These are phyloP conservation scores for Paracanthobrama guichenoti DNA, from an alignment of 2,113 vertebrate species.

Conservation along the genomic window DNA sequence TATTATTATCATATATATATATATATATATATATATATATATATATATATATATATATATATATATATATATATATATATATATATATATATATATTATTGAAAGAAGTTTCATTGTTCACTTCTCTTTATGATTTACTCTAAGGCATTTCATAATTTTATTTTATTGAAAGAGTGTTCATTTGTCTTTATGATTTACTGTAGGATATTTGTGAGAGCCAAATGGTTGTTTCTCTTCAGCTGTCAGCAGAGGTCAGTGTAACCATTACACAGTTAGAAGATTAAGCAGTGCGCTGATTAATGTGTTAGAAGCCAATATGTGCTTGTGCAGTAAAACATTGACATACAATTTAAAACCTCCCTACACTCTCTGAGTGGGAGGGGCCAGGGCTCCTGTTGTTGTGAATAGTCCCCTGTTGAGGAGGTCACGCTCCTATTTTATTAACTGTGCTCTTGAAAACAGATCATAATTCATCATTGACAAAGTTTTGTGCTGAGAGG, in stretches of 20 bases:
- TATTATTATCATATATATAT: too few relatives aligned
- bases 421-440: conserved; percentile 43
- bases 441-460: conserved; percentile 44
- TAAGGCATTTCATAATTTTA: neutral
- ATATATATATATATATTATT: too few relatives aligned
- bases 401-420: conserved; percentile 41
- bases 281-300: neutral
- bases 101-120: too few relatives aligned
- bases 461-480: conserved; percentile 40
- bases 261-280: neutral
- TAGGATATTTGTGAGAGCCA: neutral
- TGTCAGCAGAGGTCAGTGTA: conserved; percentile 25
- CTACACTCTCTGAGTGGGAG: neutral
- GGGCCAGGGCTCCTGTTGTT: neutral
- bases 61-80: too few relatives aligned
- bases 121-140: too few relatives aligned
- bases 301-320: neutral
- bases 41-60: too few relatives aligned
- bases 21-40: too few relatives aligned
- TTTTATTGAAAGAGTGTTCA: neutral
- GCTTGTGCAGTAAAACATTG: neutral
- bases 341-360: neutral
- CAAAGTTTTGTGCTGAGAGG: conserved; percentile 54
- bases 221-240: neutral
- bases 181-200: neutral